Base-by-base conservation (phyloP, 2,888 invertebrate species). In the Nemoura dubitans region DNA sequence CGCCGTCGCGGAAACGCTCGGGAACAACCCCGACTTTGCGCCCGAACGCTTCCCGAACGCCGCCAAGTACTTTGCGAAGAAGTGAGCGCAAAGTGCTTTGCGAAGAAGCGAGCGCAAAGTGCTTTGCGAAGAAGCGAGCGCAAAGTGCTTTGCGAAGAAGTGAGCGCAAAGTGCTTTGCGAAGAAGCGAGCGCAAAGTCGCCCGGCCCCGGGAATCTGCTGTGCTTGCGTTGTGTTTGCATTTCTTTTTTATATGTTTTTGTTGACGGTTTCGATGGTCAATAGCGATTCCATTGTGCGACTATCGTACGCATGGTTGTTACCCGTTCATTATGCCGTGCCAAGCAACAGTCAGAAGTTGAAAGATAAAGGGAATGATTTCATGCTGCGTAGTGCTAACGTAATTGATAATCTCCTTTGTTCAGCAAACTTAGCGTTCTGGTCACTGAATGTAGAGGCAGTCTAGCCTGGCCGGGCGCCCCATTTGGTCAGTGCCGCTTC, bases 1-100 rank as follows among this genome's bases (percentile, higher is more conserved):
- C 16, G 91, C 92, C 25, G 92, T 94, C 16, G 91, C 92, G 84
- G 90, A 92, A 14, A 91, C 92, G 86, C 90, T 94, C 26, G 90
- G 92, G 76, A 91, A 91, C 81, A 93, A 94, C 89, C 90, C 92
- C 21, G 92, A 92, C 88, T 92, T 92, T 87, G 91, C 91, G 36
- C 89, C 92, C 0, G 89, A 90, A 42, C 91, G 92, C 87, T 92
- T 92, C 88, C 92, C 92, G 1, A 92, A 92, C 88, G 92, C 92
- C 43, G 91, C 91, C 59, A 92, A 91, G 88, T 92, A 91, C 87
- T 92, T 92, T 88, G 76, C 78, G 30, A 88, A 88, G 86, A 87
- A 88, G 83, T 76, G 84, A 84, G 59, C 81, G 28, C 59, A 59
- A 59, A 21, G 16, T 7, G 21, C 36, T n/a, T n/a, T n/a, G n/a